These are phyloP conservation scores for Oreochromis spilurus DNA, from an alignment of 2,113 vertebrate genomes.

Conservation along the genomic window DNA sequence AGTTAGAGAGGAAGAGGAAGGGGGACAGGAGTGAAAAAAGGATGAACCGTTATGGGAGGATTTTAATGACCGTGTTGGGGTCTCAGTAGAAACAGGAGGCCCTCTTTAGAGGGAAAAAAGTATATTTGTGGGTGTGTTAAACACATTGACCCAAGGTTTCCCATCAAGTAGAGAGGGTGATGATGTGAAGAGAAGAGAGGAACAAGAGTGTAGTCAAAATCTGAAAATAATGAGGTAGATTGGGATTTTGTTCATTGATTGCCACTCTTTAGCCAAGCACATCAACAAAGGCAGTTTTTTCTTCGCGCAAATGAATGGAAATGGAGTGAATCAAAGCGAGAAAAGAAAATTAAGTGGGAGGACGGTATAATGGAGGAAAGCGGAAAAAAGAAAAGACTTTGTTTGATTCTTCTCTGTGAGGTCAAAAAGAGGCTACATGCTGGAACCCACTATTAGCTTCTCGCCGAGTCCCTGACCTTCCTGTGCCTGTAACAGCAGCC, in stretches of 20 bases:
- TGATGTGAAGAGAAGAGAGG: neutral
- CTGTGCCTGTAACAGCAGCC: constrained; percentile 41
- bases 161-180: neutral
- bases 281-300: neutral
- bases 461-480: constrained; percentile 37
- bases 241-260: neutral
- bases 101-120: neutral
- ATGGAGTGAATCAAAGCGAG: neutral
- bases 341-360: neutral
- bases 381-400: neutral
- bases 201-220: neutral
- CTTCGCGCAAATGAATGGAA: neutral
- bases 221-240: neutral
- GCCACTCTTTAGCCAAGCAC: neutral
- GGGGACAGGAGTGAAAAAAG: neutral
- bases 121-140: constrained; percentile 35
- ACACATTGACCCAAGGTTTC: constrained; percentile 32
- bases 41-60: neutral
- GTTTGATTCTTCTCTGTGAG: neutral
- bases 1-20: neutral
- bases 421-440: constrained; percentile 13
- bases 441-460: neutral
- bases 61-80: constrained; percentile 43
- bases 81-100: constrained; percentile 7
- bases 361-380: neutral